Base-by-base conservation (phyloP, 92 coral and sea anemone genomes). In the Porites cylindrica region DNA sequence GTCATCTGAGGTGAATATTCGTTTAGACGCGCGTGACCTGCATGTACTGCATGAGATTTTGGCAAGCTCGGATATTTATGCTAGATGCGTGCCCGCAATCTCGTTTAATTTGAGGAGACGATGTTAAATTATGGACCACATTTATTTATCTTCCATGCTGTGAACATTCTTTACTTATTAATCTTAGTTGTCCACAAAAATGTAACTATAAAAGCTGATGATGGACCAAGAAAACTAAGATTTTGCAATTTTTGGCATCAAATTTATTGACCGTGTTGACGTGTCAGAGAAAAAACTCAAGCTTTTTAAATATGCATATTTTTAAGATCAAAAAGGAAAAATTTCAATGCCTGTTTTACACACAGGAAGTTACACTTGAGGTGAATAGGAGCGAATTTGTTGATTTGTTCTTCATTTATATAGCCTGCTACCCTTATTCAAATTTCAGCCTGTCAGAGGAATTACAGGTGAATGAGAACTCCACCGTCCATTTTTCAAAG, bases 1-100 rank as follows among this genome's bases (percentile, higher is more conserved):
- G 90, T 79, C 89, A 68, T 69, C 88, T 91, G 89, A 72, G 90
- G 80, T 74, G 88, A 91, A 83, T 83, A 83, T 83, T 83, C 73
- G 80, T 83, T 83, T 83, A 72, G 61, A 72, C 20, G 86, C 86
- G 78, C 86, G 86, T 82, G 86, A 82, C 72, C 52, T 16, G 56
- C 72, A 60, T 50, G 70, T 61, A 83, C 61, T 72, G 71, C 62
- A 26, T 72, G 54, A 71, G 56, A 72, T 74, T 71, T 74, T 83
- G 80, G 52, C 80, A 83, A 50, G 80, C 65, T 18, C 8, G 6
- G 47, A 70, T 74, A 29, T 78, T 56, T 56, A 23, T 72, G 51
- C 19, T 43, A 18, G 21, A 60, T 32, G 86, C 70, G 60, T 82
- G 80, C 56, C 80, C 72, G 79, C 80, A 62, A 72, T 23, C 51